Base-by-base conservation (phyloP, 2,888 invertebrate species). In the Penaeus monodon region DNA sequence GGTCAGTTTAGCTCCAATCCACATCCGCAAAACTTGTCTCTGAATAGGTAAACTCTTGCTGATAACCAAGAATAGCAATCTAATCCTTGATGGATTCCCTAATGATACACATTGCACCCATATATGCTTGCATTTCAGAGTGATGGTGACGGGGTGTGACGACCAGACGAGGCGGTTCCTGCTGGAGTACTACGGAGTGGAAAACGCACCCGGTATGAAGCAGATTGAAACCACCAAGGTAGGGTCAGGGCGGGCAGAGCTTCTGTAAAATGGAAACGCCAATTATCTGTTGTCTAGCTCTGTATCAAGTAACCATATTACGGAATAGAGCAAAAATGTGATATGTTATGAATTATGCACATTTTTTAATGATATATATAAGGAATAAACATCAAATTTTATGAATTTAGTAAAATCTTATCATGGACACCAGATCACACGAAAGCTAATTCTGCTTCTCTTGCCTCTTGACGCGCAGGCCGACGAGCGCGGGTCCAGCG, bases 121-220 rank as follows among this genome's bases (percentile, higher is more conserved):
- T 17, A 20, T 57, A 1, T 57, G 17, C 17, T 57, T 49, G 49
- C 14, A 49, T 63, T 78, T 7, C 79, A 87, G 86, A 29, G 86
- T 87, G 20, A 76, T 87, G 83, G 86, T 87, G 65, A 79, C 73
- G n/a, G 86, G 86, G 22, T 87, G 86, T 57, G 86, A 87, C 33
- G 73, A 78, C 29, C 63, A 29, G 44, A 87, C 86, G 10, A 80
- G 73, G 27, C 65, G 79, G 73, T 87, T 79, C 66, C 79, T 87
- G 27, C 27, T 78, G 44, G 70, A 87, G n/a, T 27, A 82, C 73
- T 79, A 83, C 57, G 86, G 86, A 0, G 83, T 82, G n/a, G 86
- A 80, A 63, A 82, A 83, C 73, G 24, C 78, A 12, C 86, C 86
- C 17, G 22, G 73, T 44, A 87, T 87, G 86, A 87, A 80, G 57